Evolutionary conservation across 1,140 invertebrate genomes (phyloP).

Genomic region (Sarcophaga bullata): DNA sequence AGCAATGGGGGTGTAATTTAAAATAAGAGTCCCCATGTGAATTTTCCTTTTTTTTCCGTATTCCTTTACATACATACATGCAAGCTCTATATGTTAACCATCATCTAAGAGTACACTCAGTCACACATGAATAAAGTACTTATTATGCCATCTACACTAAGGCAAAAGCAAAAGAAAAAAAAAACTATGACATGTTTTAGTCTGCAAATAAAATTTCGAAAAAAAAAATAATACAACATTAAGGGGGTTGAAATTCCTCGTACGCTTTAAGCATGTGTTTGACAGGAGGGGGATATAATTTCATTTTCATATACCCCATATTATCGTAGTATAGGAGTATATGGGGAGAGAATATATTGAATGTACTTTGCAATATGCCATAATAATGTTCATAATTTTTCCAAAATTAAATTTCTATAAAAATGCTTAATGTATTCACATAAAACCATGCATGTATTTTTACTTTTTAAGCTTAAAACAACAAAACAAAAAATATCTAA

Average conservation of each 20-base stretch:
- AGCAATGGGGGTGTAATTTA: conserved; percentile 6
- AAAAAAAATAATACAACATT: background rate
- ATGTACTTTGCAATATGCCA: background rate
- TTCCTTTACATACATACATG: background rate
- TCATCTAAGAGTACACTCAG: no score
- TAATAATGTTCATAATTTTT: background rate
- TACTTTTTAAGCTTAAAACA: conserved; percentile 9
- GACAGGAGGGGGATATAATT: background rate
- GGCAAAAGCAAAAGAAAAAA: background rate
- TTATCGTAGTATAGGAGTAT: background rate
- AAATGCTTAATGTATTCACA: conserved; percentile 5
- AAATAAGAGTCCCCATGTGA: background rate
- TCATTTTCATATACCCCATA: background rate
- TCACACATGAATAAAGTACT: conserved; percentile 26
- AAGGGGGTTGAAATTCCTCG: background rate
- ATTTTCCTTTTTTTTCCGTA: conserved; percentile 3
- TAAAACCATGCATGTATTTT: background rate
- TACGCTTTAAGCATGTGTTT: background rate
- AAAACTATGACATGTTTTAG: conserved; percentile 27
- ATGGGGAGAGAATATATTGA: background rate
- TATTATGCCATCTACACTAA: conserved; percentile 35
- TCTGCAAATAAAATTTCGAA: background rate
- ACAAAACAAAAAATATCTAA: background rate
- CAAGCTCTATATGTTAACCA: no score
- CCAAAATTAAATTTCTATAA: conserved; percentile 17